Percentiles rank a stretch among this genome's conserved stretches.
These are phyloP conservation scores for Caenorhabditis angaria DNA, from an alignment of 2,888 invertebrate genomes.

Conservation along the genomic window DNA sequence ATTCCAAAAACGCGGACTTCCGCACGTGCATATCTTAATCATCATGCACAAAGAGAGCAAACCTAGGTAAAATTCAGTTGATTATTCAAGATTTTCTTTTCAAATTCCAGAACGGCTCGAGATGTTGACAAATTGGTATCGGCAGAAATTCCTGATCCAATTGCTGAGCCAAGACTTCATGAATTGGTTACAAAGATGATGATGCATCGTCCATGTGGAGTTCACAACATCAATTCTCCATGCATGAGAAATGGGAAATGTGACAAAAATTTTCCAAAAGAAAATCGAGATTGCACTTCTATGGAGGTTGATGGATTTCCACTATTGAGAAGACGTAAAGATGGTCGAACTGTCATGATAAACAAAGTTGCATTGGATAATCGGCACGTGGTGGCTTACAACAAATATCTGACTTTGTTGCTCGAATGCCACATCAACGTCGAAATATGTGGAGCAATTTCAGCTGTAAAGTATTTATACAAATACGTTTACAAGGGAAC, in stretches of 20 bases:
- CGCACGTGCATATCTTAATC: slow-evolving; percentile 66
- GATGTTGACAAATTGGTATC: slow-evolving; percentile 30
- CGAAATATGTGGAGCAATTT: slow-evolving; percentile 64
- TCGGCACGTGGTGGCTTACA: slow-evolving; percentile 72
- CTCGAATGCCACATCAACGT: slow-evolving; percentile 63
- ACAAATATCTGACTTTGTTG: slow-evolving; percentile 50
- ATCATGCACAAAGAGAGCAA: slow-evolving; percentile 61
- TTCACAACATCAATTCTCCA: slow-evolving; percentile 57
- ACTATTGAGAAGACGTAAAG: slow-evolving; percentile 65
- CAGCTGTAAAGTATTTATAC: slow-evolving; percentile 26
- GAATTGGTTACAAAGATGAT: slow-evolving; percentile 47
- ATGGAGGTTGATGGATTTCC: slow-evolving; percentile 72
- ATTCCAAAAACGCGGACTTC: slow-evolving; percentile 71
- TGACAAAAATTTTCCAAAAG: slow-evolving; percentile 73
- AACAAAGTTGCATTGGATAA: slow-evolving; percentile 46
- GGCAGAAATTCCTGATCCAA: slow-evolving; percentile 56
- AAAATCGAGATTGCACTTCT: slow-evolving; percentile 60
- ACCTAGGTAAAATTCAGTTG: too few relatives aligned
- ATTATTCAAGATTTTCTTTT: too few relatives aligned
- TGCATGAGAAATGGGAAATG: slow-evolving; percentile 73
- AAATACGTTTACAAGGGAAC: slow-evolving; percentile 17
- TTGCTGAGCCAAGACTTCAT: slow-evolving; percentile 41
- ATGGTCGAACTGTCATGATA: slow-evolving; percentile 35
- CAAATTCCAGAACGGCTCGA: too few relatives aligned
- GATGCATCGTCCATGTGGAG: slow-evolving; percentile 65